phyloP scores from a whole-genome alignment of 1,140 invertebrate genomes.

The Magallana gigas region DNA sequence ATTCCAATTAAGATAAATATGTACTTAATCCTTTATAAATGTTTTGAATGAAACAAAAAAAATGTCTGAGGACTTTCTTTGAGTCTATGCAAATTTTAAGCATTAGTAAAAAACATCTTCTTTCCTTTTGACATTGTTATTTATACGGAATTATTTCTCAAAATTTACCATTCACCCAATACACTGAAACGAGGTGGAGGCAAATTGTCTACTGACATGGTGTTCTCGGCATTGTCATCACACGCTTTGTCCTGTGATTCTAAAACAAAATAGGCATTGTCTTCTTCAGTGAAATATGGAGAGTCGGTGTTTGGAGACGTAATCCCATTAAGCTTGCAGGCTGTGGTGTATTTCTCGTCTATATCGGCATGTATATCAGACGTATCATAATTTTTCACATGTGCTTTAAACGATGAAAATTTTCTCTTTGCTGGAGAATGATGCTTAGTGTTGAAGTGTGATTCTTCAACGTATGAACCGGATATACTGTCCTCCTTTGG shows the following conservation, averaged over 20 bases:
- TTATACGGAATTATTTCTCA: no score
- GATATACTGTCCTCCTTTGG: not conserved
- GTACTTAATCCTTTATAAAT: no score
- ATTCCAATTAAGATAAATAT: no score
- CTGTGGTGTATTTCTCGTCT: not conserved
- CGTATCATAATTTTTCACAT: not conserved
- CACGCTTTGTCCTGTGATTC: not conserved
- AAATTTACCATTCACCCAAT: not conserved
- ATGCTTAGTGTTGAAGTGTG: not conserved
- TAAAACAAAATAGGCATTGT: not conserved
- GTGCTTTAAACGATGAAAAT: not conserved
- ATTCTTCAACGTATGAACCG: not conserved
- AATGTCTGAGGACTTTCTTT: no score
- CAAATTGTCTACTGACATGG: not conserved
- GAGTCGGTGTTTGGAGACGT: not conserved
- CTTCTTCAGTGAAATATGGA: not conserved
- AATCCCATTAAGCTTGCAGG: no score
- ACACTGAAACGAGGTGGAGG: conserved; percentile 2
- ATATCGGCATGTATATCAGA: not conserved
- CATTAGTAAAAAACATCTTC: no score
- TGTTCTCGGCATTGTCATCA: not conserved
- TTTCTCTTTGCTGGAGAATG: not conserved
- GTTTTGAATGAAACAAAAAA: no score
- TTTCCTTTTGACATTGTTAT: no score
- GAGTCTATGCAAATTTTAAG: no score